Conservation (phyloP, 2,113 vertebrate species). For the Bos indicus region DNA sequence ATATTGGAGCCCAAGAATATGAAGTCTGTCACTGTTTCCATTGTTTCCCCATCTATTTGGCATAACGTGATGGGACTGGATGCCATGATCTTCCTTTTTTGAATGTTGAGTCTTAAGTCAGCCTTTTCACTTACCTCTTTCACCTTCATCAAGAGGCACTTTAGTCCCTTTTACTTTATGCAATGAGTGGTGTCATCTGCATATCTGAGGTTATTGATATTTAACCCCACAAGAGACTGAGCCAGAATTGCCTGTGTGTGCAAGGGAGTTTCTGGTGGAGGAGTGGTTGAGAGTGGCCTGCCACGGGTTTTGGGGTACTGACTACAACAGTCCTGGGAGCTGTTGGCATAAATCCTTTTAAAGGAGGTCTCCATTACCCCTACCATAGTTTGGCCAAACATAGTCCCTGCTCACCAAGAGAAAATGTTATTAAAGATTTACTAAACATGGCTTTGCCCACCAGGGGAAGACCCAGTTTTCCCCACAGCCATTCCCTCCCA, state of each 20-base stretch:
- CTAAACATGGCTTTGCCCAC: not conserved
- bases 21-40: not conserved
- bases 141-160: not conserved
- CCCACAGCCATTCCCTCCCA: not conserved
- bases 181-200: not conserved
- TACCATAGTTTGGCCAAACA: not conserved
- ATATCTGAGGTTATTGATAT: not conserved
- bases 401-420: not conserved
- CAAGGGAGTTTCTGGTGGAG: not conserved
- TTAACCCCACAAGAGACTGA: not conserved
- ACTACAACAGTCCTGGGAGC: not conserved
- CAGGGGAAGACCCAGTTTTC: not conserved
- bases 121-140: not conserved
- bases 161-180: not conserved
- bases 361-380: not conserved
- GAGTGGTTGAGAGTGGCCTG: not conserved
- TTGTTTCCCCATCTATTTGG: not conserved
- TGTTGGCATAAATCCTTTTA: not conserved
- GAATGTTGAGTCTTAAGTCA: not conserved
- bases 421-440: not conserved
- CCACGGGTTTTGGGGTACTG: not conserved
- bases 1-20: not conserved
- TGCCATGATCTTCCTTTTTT: not conserved
- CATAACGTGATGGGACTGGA: not conserved
- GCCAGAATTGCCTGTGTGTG: not conserved